Percentiles rank a stretch among this genome's conserved stretches.
Evolutionary conservation across 23 tunicate species (phyloP).

Genomic region (Oikopleura albicans): DNA sequence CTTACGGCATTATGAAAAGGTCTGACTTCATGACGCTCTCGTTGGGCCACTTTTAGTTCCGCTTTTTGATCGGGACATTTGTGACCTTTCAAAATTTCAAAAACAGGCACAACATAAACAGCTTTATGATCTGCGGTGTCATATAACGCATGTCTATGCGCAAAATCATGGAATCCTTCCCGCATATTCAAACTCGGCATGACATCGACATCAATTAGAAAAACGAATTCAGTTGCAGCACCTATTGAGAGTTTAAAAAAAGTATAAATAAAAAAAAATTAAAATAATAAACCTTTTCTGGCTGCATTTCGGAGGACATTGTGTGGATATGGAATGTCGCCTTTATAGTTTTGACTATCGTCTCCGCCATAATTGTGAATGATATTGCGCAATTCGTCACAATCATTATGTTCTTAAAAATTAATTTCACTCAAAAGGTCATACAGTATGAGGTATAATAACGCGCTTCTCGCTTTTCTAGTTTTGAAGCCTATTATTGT

Average conservation of each 20-base stretch:
- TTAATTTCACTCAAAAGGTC: too few species aligned
- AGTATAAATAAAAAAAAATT: too few species aligned
- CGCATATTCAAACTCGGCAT: conserved; percentile 60
- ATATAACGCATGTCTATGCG: conserved; percentile 28
- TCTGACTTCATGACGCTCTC: conserved; percentile 21
- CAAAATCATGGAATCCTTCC: conserved; percentile 43
- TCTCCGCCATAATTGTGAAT: neutral
- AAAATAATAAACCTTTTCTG: too few species aligned
- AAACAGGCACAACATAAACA: conserved; percentile 78
- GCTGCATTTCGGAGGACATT: conserved; percentile 86
- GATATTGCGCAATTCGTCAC: neutral
- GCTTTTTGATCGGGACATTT: conserved; percentile 45
- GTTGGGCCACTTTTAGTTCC: conserved; percentile 40
- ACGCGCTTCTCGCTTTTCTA: too few species aligned
- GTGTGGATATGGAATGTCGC: conserved; percentile 66
- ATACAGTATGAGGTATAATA: too few species aligned
- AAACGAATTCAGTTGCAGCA: conserved; percentile 55
- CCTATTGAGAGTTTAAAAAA: conserved; percentile 18
- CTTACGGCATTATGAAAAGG: conserved; percentile 75
- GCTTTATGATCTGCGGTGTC: conserved; percentile 18
- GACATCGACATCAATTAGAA: conserved; percentile 81
- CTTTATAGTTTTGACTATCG: conserved; percentile 26
- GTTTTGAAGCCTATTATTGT: too few species aligned
- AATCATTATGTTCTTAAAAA: neutral
- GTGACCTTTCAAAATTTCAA: conserved; percentile 41